Evolutionary conservation across 2,888 invertebrate genomes (phyloP).

Genomic region (Parnassius glacialis): DNA sequence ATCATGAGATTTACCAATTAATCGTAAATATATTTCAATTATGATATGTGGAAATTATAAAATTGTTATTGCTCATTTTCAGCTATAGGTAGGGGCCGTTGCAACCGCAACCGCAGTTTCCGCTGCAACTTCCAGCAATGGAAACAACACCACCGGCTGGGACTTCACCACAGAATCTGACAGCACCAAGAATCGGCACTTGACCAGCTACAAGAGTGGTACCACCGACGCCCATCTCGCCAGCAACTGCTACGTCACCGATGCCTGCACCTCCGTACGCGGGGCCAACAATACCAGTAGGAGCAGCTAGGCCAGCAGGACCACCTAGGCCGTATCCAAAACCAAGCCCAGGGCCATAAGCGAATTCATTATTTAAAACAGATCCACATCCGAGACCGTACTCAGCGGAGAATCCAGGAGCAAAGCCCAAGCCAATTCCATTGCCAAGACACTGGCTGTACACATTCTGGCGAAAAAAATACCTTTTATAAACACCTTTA

Average conservation of each 20-base stretch:
- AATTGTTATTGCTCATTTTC: not conserved
- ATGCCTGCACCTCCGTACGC: too few relatives aligned
- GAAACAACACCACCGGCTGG: conserved; percentile 41
- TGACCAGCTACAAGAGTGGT: conserved; percentile 36
- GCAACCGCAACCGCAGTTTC: conserved; percentile 38
- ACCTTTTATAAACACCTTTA: too few relatives aligned
- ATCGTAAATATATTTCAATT: too few relatives aligned
- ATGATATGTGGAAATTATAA: too few relatives aligned
- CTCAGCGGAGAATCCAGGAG: not conserved
- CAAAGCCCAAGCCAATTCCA: conserved; percentile 4
- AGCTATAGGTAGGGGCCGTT: conserved; percentile 27
- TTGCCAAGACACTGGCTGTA: too few relatives aligned
- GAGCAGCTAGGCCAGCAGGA: conserved; percentile 4
- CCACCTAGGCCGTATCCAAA: not conserved
- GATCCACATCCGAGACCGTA: conserved; percentile 8
- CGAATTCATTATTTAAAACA: conserved; percentile 1
- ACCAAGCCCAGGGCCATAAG: conserved; percentile 20
- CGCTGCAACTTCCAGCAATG: conserved; percentile 40
- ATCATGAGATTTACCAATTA: too few relatives aligned
- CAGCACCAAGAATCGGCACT: conserved; percentile 44
- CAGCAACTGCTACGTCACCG: too few relatives aligned
- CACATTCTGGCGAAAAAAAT: too few relatives aligned
- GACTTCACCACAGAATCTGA: conserved; percentile 41
- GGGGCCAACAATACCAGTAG: conserved; percentile 17
- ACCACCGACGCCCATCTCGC: conserved; percentile 11